Evolutionary conservation across 2,888 invertebrate species (phyloP).

Genomic region (Teleogryllus oceanicus): DNA sequence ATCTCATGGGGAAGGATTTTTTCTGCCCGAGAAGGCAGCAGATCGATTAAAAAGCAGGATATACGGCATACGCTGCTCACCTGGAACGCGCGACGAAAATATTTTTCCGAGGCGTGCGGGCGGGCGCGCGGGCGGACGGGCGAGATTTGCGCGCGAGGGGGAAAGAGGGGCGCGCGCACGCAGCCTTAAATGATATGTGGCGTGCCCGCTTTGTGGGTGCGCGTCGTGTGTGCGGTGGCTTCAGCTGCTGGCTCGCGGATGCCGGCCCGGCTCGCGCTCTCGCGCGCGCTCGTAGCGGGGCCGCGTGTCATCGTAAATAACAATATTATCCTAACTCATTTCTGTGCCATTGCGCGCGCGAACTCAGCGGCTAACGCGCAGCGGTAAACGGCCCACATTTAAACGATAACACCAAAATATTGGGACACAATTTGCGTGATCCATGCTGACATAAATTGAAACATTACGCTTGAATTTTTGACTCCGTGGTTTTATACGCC

Average conservation of each 20-base stretch:
- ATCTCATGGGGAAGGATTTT: not conserved
- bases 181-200: not conserved
- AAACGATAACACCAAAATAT: slow-evolving; percentile 32
- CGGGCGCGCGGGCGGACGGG: not conserved
- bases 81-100: not conserved
- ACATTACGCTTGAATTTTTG: slow-evolving; percentile 27
- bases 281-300: not conserved
- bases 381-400: slow-evolving; percentile 23
- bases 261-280: too few species aligned
- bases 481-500: not conserved
- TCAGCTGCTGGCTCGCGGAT: not conserved
- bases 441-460: slow-evolving; percentile 31
- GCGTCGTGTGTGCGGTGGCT: not conserved
- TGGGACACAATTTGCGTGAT: slow-evolving; percentile 30
- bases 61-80: not conserved
- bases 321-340: slow-evolving; percentile 18
- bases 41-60: not conserved
- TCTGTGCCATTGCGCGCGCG: slow-evolving; percentile 1
- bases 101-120: not conserved
- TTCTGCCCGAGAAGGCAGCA: not conserved
- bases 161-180: not conserved
- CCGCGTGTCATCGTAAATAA: slow-evolving; percentile 1
- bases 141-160: not conserved
- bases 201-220: not conserved
- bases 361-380: not conserved